Percentiles rank a stretch among this genome's conserved stretches.
These are phyloP conservation scores for Pelecanoides urinatrix DNA, from an alignment of 2,113 vertebrate genomes.

Conservation along the genomic window DNA sequence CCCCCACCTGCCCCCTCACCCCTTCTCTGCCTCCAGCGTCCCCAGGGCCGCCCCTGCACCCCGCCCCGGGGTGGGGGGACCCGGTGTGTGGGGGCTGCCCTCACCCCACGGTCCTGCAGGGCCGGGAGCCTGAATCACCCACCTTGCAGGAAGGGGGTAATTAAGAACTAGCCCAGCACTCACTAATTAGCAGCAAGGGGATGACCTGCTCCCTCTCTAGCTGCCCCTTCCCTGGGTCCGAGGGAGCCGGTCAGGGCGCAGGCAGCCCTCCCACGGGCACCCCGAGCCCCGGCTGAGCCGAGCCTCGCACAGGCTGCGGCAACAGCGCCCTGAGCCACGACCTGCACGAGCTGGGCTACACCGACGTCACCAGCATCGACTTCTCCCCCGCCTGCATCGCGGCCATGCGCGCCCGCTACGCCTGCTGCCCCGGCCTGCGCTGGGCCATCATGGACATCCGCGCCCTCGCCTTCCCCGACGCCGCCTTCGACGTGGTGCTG, in stretches of 20 bases:
- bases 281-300: neutral
- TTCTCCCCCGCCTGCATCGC: slow-evolving; percentile 88
- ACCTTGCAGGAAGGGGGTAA: neutral
- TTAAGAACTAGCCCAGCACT: neutral
- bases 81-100: neutral
- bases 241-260: accelerated
- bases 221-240: neutral
- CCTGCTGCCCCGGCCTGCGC: slow-evolving; percentile 73
- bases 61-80: neutral
- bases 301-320: slow-evolving; percentile 82
- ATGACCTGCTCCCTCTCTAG: neutral
- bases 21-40: too few species aligned
- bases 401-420: slow-evolving; percentile 79
- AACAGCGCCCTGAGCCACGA: slow-evolving; percentile 88
- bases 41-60: accelerated
- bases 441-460: slow-evolving; percentile 90
- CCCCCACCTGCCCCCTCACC: accelerated
- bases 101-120: accelerated
- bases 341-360: slow-evolving; percentile 80
- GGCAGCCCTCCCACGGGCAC: accelerated
- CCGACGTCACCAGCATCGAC: slow-evolving; percentile 86
- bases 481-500: slow-evolving; percentile 84
- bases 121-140: neutral
- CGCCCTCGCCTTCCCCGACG: slow-evolving; percentile 75
- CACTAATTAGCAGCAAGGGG: accelerated